phyloP scores from a whole-genome alignment of 2,888 invertebrate species.

The Acanthosoma haemorrhoidale region DNA sequence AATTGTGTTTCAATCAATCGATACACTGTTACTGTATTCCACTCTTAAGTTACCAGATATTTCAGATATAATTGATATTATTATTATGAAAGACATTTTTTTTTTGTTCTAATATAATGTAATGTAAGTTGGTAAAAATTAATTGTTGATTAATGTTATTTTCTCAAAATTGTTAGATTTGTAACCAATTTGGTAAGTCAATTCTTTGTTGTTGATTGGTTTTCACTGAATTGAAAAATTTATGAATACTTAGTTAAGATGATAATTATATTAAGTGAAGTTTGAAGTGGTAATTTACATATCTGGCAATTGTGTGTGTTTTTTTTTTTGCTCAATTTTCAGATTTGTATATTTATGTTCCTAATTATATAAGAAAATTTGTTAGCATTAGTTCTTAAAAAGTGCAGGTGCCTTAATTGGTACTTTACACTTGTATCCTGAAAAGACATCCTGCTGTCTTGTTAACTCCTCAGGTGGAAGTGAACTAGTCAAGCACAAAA shows the following conservation, averaged over 20 bases:
- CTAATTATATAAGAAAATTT: constrained; percentile 11
- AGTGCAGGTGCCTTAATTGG: not conserved
- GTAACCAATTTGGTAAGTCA: not conserved
- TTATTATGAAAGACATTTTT: not conserved
- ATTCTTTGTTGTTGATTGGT: not conserved
- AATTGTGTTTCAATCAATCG: not conserved
- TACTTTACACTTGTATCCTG: not conserved
- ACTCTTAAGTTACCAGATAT: not conserved
- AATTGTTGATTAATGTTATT: constrained; percentile 3
- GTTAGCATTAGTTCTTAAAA: not conserved
- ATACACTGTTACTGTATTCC: not conserved
- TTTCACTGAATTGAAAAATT: no score
- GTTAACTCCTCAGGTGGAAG: constrained; percentile 13
- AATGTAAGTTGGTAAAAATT: not conserved
- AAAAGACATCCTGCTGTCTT: not conserved
- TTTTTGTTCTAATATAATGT: not conserved
- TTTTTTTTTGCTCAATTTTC: constrained; percentile 6
- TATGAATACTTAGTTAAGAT: not conserved
- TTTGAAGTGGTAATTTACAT: not conserved
- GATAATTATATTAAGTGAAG: not conserved
- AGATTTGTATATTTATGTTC: constrained; percentile 15
- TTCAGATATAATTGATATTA: not conserved
- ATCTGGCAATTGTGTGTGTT: not conserved
- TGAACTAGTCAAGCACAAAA: not conserved
- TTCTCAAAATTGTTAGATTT: not conserved